phyloP scores from a whole-genome alignment of 2,113 vertebrate species.

The Poecilia latipinna region DNA sequence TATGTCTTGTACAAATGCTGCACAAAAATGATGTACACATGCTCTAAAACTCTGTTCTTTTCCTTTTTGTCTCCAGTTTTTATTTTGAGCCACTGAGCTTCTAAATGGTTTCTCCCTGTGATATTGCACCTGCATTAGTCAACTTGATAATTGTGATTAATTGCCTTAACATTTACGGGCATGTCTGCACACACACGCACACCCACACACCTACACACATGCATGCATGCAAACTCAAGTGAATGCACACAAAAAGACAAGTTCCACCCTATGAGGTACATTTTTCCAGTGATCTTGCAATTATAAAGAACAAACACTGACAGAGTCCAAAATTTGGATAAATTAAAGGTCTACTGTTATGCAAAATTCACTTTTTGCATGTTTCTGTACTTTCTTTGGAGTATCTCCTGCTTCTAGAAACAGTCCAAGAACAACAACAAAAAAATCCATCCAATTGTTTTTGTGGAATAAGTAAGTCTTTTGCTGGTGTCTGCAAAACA shows the following conservation, averaged over 20 bases:
- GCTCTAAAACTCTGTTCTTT: conserved; percentile 19
- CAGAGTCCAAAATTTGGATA: conserved; percentile 13
- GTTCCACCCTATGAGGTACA: conserved; percentile 15
- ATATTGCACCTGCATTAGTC: conserved; percentile 75
- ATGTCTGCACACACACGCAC: conserved; percentile 4
- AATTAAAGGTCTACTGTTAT: conserved; percentile 1
- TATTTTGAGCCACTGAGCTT: conserved; percentile 57
- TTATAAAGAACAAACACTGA: conserved; percentile 9
- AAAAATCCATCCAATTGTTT: too few species aligned
- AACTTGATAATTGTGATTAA: conserved; percentile 78
- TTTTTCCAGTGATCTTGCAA: conserved; percentile 16
- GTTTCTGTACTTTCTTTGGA: too few species aligned
- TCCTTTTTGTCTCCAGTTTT: conserved; percentile 63
- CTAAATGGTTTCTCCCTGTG: conserved; percentile 69
- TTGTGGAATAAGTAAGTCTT: too few species aligned
- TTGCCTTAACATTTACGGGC: conserved; percentile 52
- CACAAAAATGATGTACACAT: too few species aligned
- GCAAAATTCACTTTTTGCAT: too few species aligned
- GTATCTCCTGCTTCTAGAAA: too few species aligned
- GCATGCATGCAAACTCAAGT: background rate
- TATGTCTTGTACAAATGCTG: too few species aligned
- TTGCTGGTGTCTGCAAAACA: too few species aligned
- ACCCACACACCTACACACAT: conserved; percentile 3
- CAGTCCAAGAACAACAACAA: too few species aligned
- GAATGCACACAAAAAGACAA: background rate